Evolutionary conservation across 2,113 vertebrate genomes (phyloP).

Genomic region (Desmodus rotundus): DNA sequence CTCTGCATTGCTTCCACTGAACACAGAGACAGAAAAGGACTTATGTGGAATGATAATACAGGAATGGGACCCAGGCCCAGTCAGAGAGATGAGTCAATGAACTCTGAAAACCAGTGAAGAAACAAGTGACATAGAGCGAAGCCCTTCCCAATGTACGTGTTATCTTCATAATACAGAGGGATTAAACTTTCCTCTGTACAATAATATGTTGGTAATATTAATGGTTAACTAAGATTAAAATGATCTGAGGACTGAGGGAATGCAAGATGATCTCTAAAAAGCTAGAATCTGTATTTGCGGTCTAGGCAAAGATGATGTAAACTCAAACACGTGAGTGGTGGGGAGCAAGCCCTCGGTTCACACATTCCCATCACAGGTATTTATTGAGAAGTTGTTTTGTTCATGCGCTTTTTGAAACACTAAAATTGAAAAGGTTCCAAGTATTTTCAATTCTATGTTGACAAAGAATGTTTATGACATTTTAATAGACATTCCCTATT

Average conservation of each 20-base stretch:
- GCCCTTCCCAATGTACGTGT: not conserved
- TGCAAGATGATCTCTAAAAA: not conserved
- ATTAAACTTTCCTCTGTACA: not conserved
- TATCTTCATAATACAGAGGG: not conserved
- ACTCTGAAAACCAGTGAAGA: not conserved
- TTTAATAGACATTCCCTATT: constrained; percentile 15
- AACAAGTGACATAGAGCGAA: not conserved
- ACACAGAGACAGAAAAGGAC: not conserved
- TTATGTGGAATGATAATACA: not conserved
- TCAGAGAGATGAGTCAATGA: not conserved
- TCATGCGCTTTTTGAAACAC: not conserved
- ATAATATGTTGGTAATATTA: not conserved
- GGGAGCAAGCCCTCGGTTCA: not conserved
- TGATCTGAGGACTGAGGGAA: not conserved
- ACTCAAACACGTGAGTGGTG: not conserved
- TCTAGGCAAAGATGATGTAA: not conserved
- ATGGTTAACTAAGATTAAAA: not conserved
- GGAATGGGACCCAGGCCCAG: not conserved
- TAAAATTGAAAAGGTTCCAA: not conserved
- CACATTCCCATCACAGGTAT: not conserved
- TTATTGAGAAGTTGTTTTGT: not conserved
- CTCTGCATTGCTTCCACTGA: not conserved
- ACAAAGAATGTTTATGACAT: not conserved
- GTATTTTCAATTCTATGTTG: not conserved
- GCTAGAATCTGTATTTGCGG: not conserved